Evolutionary conservation across 1,140 invertebrate genomes (phyloP).

Genomic region (Lasaia peninsularis): DNA sequence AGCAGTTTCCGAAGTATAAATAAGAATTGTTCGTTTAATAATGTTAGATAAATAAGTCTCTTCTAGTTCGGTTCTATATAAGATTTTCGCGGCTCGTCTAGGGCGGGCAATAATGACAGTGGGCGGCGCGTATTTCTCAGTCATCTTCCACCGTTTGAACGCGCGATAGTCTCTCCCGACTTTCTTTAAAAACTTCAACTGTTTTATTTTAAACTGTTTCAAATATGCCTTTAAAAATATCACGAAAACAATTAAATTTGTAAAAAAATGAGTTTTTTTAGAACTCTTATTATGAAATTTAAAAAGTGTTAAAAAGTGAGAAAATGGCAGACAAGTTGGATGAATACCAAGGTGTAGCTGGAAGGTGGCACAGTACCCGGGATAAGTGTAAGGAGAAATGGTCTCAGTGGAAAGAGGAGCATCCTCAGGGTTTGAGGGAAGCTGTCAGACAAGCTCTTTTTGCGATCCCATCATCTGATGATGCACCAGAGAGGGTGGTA

Average conservation of each 20-base stretch:
- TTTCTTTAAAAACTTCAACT: neutral
- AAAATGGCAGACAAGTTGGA: constrained; percentile 85
- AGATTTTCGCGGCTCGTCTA: constrained; percentile 27
- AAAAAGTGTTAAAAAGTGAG: constrained; percentile 8
- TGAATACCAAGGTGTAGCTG: constrained; percentile 85
- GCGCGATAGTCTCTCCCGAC: constrained; percentile 8
- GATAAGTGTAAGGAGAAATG: constrained; percentile 81
- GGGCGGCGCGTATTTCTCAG: constrained; percentile 61
- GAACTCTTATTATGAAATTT: neutral
- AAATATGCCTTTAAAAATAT: no score
- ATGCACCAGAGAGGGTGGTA: constrained; percentile 54
- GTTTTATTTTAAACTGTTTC: no score
- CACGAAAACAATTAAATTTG: no score
- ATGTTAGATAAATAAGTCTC: no score
- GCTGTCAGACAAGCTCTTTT: constrained; percentile 55
- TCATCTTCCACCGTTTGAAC: constrained; percentile 47
- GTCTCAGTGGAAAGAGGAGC: constrained; percentile 78
- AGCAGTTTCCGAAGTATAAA: neutral
- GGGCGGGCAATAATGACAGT: constrained; percentile 44
- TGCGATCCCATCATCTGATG: constrained; percentile 67
- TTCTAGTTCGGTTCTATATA: constrained; percentile 37
- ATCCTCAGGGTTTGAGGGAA: constrained; percentile 73
- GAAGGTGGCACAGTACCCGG: constrained; percentile 82
- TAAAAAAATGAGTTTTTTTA: no score
- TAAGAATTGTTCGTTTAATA: no score